Percentiles rank a stretch among this genome's conserved stretches.
Conservation (phyloP, 1,140 invertebrate genomes). For the Caenorhabditis latens region DNA sequence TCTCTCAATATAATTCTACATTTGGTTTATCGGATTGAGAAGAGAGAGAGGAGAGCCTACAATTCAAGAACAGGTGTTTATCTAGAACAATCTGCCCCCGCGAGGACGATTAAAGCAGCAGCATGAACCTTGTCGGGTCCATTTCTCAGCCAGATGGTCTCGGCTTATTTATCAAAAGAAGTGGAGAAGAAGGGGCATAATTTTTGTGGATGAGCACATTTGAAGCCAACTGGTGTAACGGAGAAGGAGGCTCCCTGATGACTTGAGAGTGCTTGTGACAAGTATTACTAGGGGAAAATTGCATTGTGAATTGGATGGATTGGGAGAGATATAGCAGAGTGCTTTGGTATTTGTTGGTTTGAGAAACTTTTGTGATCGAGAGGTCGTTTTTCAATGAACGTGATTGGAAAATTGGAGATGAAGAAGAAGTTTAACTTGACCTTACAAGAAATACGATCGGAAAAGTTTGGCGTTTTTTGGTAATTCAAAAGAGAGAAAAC, state of each 20-base stretch:
- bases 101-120: slow-evolving; percentile 7
- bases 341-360: no score
- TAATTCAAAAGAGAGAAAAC: no score
- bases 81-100: neutral
- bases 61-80: slow-evolving; percentile 32
- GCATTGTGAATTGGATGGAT: neutral
- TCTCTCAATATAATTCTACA: no score
- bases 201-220: slow-evolving; percentile 19
- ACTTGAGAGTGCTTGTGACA: slow-evolving; percentile 34
- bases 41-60: neutral
- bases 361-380: no score
- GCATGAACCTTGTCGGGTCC: neutral
- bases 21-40: neutral
- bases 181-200: slow-evolving; percentile 8
- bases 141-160: slow-evolving; percentile 7
- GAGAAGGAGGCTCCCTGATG: neutral
- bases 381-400: no score
- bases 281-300: slow-evolving; percentile 17
- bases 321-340: neutral
- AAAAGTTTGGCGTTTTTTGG: no score
- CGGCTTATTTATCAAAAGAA: slow-evolving; percentile 44
- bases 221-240: neutral
- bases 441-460: no score
- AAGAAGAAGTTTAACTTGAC: no score
- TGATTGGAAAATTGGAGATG: no score